Base-by-base conservation (phyloP, 2,888 invertebrate species). In the Endomychus coccineus region DNA sequence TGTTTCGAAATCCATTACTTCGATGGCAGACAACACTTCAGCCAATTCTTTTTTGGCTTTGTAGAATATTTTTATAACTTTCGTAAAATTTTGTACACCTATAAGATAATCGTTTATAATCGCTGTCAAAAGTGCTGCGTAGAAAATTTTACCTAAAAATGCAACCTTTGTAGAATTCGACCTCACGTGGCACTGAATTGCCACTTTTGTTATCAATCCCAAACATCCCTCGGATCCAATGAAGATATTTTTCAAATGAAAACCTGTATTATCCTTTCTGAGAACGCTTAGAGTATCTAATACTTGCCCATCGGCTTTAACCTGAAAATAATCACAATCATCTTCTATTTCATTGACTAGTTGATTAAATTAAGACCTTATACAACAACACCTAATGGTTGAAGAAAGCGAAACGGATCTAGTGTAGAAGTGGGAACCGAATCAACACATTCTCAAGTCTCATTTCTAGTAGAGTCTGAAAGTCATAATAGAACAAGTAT, bases 161-260 rank as follows among this genome's bases (percentile, higher is more conserved):
- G 91, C 90, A 3, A 94, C 73, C 51, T 83, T 83, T 1, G 86
- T 72, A 1, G 88, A 75, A 48, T 77, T 77, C 0, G 95, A 87
- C 52, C 78, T 69, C 1, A 83, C 75, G 1, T 92, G 87, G 63
- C 95, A 95, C 40, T 90, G 79, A 39, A 98, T 77, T 4, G 89
- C 81, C 2, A 91, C 81, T 69, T 88, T 89, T 0, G 97, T 96
- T 4, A 98, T 79, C 4, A 97, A 64, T 4, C 97, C 98, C 33
- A 98, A 69, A 0, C 95, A 95, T 19, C 97, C 98, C 69, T 98
- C 98, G 0, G 94, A 89, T 9, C 97, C 97, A 51, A 97, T 88
- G 61, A 98, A 96, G 44, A 97, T 65, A 65, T 97, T 92, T 59
- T 95, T 95, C 51, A 96, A 67, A 60, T 97, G 94, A 60, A 92